Evolutionary conservation across 2,888 invertebrate species (phyloP).

Genomic region (Aquatica leii): DNA sequence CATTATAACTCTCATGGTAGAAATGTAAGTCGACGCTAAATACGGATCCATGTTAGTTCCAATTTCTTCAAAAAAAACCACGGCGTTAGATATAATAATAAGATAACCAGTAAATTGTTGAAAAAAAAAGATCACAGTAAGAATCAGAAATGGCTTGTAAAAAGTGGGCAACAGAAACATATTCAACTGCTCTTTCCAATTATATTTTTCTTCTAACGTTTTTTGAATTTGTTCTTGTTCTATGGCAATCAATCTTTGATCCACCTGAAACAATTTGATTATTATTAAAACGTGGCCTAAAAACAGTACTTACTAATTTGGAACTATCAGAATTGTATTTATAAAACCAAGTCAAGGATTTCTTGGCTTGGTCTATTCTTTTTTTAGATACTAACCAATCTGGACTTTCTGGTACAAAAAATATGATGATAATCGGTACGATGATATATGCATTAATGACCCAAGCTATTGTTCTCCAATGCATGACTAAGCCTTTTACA

Average conservation of each 20-base stretch:
- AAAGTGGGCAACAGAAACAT: too few species aligned
- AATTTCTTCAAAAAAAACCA: constrained; percentile 63
- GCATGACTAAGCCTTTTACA: constrained; percentile 62
- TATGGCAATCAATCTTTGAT: constrained; percentile 63
- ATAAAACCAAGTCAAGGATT: constrained; percentile 56
- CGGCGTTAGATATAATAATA: constrained; percentile 68
- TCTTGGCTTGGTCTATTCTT: too few species aligned
- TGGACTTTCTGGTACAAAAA: too few species aligned
- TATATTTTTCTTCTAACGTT: constrained; percentile 51
- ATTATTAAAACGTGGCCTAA: too few species aligned
- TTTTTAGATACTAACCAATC: too few species aligned
- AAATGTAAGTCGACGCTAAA: constrained; percentile 64
- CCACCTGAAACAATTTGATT: constrained; percentile 46
- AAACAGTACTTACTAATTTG: constrained; percentile 58
- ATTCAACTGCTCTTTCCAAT: constrained; percentile 48
- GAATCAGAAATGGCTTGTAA: constrained; percentile 65
- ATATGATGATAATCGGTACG: constrained; percentile 60
- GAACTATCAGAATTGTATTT: constrained; percentile 57
- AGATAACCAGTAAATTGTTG: constrained; percentile 71
- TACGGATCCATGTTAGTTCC: constrained; percentile 51
- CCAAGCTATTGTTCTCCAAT: constrained; percentile 66
- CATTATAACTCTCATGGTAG: constrained; percentile 64
- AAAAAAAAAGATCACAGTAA: constrained; percentile 65
- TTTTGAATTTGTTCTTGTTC: constrained; percentile 63
- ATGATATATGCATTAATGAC: constrained; percentile 62